Conservation (phyloP, 2,888 invertebrate species). For the Pyrrhia umbra region DNA sequence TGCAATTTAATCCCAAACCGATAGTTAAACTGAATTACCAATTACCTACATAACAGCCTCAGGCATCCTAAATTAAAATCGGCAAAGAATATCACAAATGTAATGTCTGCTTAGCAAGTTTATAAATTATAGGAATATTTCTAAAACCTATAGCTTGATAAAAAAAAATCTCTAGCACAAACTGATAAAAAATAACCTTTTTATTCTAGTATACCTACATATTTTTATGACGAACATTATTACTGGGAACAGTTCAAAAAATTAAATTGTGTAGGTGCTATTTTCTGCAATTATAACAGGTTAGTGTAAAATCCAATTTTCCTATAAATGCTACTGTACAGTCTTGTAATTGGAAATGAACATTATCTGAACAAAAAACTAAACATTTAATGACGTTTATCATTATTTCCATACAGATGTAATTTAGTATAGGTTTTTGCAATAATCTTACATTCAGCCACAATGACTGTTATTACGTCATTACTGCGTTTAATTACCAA, state of each 20-base stretch:
- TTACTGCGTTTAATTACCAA: conserved; percentile 57
- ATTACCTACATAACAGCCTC: neutral
- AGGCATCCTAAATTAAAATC: neutral
- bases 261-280: neutral
- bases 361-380: conserved; percentile 30
- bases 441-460: conserved; percentile 23
- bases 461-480: conserved; percentile 54
- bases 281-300: conserved; percentile 1
- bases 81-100: neutral
- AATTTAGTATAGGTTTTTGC: conserved; percentile 39
- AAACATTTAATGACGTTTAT: conserved; percentile 39
- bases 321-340: neutral
- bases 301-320: conserved; percentile 2
- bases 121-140: conserved; percentile 11
- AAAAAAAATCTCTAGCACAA: neutral
- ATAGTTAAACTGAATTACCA: neutral
- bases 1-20: neutral
- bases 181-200: neutral
- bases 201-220: too few species aligned
- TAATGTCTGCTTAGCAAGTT: neutral
- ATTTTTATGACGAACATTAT: neutral
- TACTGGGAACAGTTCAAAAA: neutral
- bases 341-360: conserved; percentile 23
- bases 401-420: conserved; percentile 32
- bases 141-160: too few species aligned